These are phyloP conservation scores for Regulus satrapa DNA, from an alignment of 2,113 vertebrate species.

Conservation along the genomic window DNA sequence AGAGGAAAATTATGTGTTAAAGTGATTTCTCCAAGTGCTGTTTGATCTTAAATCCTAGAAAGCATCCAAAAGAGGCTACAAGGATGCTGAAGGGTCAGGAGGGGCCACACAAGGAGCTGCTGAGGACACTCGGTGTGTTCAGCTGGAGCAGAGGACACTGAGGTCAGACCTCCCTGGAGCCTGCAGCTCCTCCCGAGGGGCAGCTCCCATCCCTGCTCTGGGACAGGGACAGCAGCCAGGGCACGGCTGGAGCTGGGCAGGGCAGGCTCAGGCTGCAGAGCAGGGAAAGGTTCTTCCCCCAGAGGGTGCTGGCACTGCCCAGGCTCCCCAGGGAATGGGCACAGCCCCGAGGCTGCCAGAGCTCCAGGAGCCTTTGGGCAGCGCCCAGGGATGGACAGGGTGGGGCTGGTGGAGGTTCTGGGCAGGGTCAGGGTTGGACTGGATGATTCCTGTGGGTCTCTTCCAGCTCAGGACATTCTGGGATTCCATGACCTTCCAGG, in stretches of 20 bases:
- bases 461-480: neutral
- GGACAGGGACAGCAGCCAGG: neutral
- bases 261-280: neutral
- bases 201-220: neutral
- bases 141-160: neutral
- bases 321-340: neutral
- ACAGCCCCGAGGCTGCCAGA: neutral
- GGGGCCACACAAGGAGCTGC: accelerated
- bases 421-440: accelerated
- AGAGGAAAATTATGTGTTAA: neutral
- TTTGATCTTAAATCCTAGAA: neutral
- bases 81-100: neutral
- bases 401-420: neutral
- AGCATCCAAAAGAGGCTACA: neutral
- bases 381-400: neutral
- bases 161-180: neutral
- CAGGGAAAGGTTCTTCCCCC: neutral
- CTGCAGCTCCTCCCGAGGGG: neutral
- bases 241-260: neutral
- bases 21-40: neutral
- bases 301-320: neutral
- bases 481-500: neutral
- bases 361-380: neutral
- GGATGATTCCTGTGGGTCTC: accelerated
- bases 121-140: neutral